These are phyloP conservation scores for Agrotis puta DNA, from an alignment of 2,888 invertebrate species.

Conservation along the genomic window DNA sequence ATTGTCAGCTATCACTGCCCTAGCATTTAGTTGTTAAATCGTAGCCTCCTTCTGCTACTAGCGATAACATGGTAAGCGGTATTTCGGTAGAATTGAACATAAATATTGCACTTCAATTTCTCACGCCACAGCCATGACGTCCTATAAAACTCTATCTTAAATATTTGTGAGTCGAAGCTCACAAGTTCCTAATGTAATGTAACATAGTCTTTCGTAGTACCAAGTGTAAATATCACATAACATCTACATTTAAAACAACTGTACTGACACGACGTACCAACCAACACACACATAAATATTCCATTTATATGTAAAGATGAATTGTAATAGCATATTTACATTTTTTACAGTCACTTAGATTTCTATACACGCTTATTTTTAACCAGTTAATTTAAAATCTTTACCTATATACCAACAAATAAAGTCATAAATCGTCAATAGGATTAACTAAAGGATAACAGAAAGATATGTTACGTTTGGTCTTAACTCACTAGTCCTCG, in stretches of 20 bases:
- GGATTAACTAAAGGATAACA: slow-evolving; percentile 41
- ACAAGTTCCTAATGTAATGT: neutral
- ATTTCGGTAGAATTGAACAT: slow-evolving; percentile 42
- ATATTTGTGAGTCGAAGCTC: neutral
- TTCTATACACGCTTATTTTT: slow-evolving; percentile 8
- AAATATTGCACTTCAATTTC: slow-evolving; percentile 50
- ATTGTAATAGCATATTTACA: slow-evolving; percentile 32
- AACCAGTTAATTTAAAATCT: slow-evolving; percentile 29
- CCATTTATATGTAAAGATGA: slow-evolving; percentile 13
- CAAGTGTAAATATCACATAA: slow-evolving; percentile 14
- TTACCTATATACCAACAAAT: slow-evolving; percentile 21
- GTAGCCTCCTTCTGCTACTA: slow-evolving; percentile 19
- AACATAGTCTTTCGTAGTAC: neutral
- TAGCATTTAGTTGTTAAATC: slow-evolving; percentile 13
- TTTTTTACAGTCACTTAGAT: slow-evolving; percentile 29
- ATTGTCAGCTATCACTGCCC: slow-evolving; percentile 52
- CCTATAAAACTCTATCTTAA: slow-evolving; percentile 3
- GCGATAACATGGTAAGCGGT: slow-evolving; percentile 37
- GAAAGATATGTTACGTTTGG: slow-evolving; percentile 60
- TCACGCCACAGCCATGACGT: neutral
- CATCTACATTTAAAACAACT: slow-evolving; percentile 21
- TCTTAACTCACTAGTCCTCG: slow-evolving; percentile 41
- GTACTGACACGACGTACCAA: neutral
- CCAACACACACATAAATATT: slow-evolving; percentile 4
- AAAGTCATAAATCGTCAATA: slow-evolving; percentile 15